Evolutionary conservation across 2,113 vertebrate species (phyloP), one percentile per base, ranked within the genome.

Genomic region (Ageneiosus marmoratus): DNA sequence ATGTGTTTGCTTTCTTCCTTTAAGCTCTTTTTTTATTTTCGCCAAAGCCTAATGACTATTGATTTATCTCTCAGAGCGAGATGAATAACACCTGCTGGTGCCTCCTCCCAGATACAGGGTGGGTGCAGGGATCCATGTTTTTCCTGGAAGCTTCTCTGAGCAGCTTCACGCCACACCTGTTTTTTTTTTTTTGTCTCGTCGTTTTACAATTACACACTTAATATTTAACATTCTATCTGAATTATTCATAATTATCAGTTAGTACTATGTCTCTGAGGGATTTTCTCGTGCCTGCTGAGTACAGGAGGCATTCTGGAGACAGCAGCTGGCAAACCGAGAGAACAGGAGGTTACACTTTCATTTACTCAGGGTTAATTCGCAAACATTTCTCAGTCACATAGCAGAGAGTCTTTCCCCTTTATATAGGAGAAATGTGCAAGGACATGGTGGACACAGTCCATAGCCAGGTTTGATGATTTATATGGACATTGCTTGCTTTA

Each of bases 221-320:
- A 79, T 82, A 84, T 84, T 79, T 79, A 62, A 53, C 80, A 53
- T 51, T 74, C 27, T 63, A 2, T 55, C 67, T 83, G 79, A 82
- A 79, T 83, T 72, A 77, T 87, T 84, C 75, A 82, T 84, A 75
- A 46, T 60, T 76, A 22, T 67, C 65, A 82, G 53, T 73, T 65
- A 12, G 53, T 37, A 27, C n/a, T 24, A 32, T 1, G 18, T 53
- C 22, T 41, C 74, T 7, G 55, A 70, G 79, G 80, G 46, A 62
- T 76, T 46, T 80, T 55, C 29, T 46, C 41, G n/a, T 62, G 41
- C 72, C 41, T 15, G 79, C 51, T 60, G 67, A 37, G 75, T 27
- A 56, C 75, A n/a, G 41, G 37, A 69, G 67, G 37, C 62, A 18
- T 48, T 72, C 5, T 20, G 75, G 63, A 78, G 62, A 78, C 51